These are phyloP conservation scores for Chrysotoxum bicinctum DNA, from an alignment of 2,888 invertebrate species.

Conservation along the genomic window DNA sequence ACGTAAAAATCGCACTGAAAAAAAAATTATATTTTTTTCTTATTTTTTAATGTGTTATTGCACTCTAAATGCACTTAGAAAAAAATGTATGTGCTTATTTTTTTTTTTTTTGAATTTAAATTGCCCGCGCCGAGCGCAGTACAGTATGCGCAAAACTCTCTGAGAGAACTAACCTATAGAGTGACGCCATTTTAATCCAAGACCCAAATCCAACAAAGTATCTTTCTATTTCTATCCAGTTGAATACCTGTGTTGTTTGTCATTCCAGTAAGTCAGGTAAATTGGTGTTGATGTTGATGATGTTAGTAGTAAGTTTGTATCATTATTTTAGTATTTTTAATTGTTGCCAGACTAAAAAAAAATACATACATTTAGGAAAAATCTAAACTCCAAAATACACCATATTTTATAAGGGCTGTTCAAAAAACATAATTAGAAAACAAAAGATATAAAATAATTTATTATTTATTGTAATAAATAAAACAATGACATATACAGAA, in stretches of 20 bases:
- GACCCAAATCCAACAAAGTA: slow-evolving; percentile 43
- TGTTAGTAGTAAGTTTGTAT: not conserved
- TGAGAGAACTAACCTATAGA: slow-evolving; percentile 78
- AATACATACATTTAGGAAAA: no score
- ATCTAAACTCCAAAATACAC: no score
- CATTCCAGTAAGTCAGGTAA: slow-evolving; percentile 49
- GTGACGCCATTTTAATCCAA: slow-evolving; percentile 81
- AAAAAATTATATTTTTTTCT: not conserved
- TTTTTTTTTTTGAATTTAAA: slow-evolving; percentile 13
- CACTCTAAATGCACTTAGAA: slow-evolving; percentile 18
- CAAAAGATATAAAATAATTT: no score
- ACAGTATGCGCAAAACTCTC: slow-evolving; percentile 78
- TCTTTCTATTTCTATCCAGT: slow-evolving; percentile 40
- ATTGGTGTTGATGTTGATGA: slow-evolving; percentile 15
- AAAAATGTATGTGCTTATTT: not conserved
- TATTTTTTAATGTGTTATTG: slow-evolving; percentile 18
- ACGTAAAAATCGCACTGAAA: not conserved
- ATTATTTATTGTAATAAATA: no score
- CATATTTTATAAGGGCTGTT: no score
- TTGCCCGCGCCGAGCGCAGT: slow-evolving; percentile 78
- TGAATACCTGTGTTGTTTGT: slow-evolving; percentile 60
- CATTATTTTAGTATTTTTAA: not conserved
- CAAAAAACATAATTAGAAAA: no score
- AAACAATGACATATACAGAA: no score
- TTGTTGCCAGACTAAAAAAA: slow-evolving; percentile 20